Percentiles rank a stretch among this genome's conserved stretches.
Conservation (phyloP, 2,113 vertebrate species). For the Otocyon megalotis region DNA sequence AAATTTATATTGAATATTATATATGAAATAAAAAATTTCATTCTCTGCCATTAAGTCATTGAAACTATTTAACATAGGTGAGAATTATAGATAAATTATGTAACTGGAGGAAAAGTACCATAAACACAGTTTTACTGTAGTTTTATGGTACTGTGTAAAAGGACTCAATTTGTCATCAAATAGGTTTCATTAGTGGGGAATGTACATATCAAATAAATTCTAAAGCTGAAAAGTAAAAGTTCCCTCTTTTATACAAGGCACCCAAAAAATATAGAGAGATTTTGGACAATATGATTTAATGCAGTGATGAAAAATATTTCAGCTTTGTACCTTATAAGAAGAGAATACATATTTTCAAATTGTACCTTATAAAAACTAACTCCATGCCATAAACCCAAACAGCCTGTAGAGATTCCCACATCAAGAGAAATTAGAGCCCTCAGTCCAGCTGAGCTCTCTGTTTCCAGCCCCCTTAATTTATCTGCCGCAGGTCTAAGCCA, state of each 20-base stretch:
- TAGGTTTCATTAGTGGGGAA: not conserved
- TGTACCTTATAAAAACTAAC: not conserved
- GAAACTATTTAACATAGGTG: not conserved
- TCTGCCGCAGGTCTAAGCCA: not conserved
- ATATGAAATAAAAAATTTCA: not conserved
- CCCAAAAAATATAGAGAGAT: not conserved
- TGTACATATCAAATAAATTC: not conserved
- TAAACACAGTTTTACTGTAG: not conserved
- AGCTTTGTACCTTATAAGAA: not conserved
- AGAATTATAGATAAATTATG: constrained; percentile 30
- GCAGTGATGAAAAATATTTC: not conserved
- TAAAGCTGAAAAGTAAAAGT: constrained; percentile 25
- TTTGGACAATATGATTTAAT: not conserved
- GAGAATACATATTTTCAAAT: not conserved
- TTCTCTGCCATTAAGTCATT: constrained; percentile 6
- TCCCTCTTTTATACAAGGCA: not conserved
- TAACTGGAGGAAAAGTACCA: not conserved
- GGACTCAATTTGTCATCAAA: not conserved
- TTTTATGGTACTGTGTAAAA: not conserved
- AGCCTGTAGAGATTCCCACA: not conserved
- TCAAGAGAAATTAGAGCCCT: not conserved
- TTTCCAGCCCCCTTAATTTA: not conserved
- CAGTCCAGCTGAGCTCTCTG: not conserved
- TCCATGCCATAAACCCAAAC: not conserved
- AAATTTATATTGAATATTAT: constrained; percentile 44